Evolutionary conservation across 2,113 vertebrate genomes (phyloP).

Genomic region (Lampris incognitus): DNA sequence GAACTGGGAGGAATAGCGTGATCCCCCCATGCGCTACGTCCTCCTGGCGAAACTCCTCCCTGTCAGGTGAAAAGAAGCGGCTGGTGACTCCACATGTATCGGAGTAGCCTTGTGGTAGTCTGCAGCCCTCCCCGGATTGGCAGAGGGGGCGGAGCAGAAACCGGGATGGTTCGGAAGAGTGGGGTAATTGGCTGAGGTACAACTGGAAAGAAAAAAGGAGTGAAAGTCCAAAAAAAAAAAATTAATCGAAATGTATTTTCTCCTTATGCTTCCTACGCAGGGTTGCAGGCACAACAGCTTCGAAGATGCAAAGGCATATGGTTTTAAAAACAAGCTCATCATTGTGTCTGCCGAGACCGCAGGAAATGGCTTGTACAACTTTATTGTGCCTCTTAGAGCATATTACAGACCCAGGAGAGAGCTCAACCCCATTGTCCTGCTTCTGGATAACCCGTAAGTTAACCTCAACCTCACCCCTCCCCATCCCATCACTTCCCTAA

Average conservation of each 20-base stretch:
- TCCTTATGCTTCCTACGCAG: constrained; percentile 69
- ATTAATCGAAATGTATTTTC: constrained; percentile 21
- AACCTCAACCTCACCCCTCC: neutral
- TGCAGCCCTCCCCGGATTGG: too few relatives aligned
- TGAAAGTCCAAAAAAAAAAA: neutral
- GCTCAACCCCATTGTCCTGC: constrained; percentile 94
- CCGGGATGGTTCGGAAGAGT: too few relatives aligned
- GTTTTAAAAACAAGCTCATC: constrained; percentile 97
- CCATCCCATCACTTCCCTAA: neutral
- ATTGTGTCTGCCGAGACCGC: constrained; percentile 98
- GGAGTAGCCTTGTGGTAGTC: too few relatives aligned
- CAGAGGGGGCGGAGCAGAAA: too few relatives aligned
- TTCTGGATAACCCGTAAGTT: constrained; percentile 96
- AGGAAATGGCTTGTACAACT: constrained; percentile 97
- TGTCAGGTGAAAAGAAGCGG: too few relatives aligned
- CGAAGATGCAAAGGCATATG: constrained; percentile 96
- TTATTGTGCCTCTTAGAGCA: constrained; percentile 96
- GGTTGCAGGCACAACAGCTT: constrained; percentile 95
- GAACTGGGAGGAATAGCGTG: too few relatives aligned
- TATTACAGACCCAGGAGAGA: constrained; percentile 97
- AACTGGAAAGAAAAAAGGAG: too few relatives aligned
- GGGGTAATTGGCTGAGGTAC: too few relatives aligned
- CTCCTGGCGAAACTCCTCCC: too few relatives aligned
- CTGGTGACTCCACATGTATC: too few relatives aligned
- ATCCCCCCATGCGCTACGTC: too few relatives aligned